Evolutionary conservation across 2,797 vertebrate genomes (phyloP).

Genomic region (Sylvia borin): DNA sequence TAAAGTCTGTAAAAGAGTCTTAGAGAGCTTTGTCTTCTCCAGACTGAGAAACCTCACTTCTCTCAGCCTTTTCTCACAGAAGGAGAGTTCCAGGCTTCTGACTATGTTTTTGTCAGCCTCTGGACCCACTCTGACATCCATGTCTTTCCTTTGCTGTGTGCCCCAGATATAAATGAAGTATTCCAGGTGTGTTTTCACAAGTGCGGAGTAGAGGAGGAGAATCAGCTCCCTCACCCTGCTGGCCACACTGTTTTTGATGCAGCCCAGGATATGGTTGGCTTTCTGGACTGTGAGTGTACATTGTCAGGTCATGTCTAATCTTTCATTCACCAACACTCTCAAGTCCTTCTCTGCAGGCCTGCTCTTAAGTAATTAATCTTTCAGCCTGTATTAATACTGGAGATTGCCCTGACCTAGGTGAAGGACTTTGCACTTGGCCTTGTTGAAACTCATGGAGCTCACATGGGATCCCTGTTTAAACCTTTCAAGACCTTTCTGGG

Average conservation of each 20-base stretch:
- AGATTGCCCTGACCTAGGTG: background rate
- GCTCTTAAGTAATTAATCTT: background rate
- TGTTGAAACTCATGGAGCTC: background rate
- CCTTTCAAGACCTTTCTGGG: background rate
- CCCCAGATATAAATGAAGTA: background rate
- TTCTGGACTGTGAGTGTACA: background rate
- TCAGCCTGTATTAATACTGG: background rate
- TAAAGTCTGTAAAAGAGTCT: background rate
- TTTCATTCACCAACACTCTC: background rate
- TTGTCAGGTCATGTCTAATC: background rate
- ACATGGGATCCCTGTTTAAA: rapidly evolving
- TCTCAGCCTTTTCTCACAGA: background rate
- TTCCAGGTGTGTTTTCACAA: background rate
- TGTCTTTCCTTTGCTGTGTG: background rate
- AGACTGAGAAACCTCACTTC: background rate
- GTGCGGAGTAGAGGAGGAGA: background rate
- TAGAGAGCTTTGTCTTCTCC: background rate
- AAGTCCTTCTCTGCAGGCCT: background rate
- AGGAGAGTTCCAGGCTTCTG: background rate
- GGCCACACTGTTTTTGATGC: too few relatives aligned
- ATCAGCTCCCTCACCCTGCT: background rate
- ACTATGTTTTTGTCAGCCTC: background rate
- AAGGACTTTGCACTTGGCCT: background rate
- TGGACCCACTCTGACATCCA: background rate
- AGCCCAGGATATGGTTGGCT: rapidly evolving